These are phyloP conservation scores for Stratiolaelaps scimitus DNA, from an alignment of 1,140 invertebrate genomes.

Conservation along the genomic window DNA sequence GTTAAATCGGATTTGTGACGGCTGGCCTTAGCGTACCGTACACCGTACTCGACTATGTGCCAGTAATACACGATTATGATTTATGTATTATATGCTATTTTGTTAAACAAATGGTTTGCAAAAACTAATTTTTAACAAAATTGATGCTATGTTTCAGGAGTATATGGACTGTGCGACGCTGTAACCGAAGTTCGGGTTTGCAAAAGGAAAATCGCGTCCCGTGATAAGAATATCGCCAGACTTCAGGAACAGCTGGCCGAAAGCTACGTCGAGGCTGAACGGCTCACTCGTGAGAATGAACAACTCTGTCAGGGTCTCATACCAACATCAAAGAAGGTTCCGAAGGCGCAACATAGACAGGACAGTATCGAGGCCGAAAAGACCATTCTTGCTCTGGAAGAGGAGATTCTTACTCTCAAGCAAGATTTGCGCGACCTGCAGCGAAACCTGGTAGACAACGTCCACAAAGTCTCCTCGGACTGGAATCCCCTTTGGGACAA, in stretches of 20 bases:
- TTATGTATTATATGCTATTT: not conserved
- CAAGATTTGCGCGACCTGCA: not conserved
- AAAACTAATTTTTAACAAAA: not conserved
- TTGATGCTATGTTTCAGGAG: not conserved
- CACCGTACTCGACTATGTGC: not conserved
- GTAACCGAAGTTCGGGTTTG: slow-evolving; percentile 13
- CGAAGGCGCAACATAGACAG: not conserved
- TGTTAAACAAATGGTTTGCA: not conserved
- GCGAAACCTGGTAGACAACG: slow-evolving; percentile 14
- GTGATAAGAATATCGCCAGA: slow-evolving; percentile 11
- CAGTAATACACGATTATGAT: not conserved
- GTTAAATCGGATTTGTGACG: too few relatives aligned
- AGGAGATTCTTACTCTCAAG: slow-evolving; percentile 8
- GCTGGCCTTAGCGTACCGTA: too few relatives aligned
- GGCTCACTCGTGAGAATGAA: slow-evolving; percentile 2
- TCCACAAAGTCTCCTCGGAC: slow-evolving; percentile 1
- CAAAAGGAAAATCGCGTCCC: slow-evolving; percentile 14
- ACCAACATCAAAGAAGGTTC: not conserved
- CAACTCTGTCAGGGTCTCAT: slow-evolving; percentile 12
- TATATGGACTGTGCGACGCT: slow-evolving; percentile 11
- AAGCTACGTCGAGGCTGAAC: slow-evolving; percentile 7
- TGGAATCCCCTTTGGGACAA: not conserved
- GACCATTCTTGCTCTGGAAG: slow-evolving; percentile 8
- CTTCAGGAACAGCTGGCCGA: slow-evolving; percentile 16
- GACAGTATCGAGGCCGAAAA: slow-evolving; percentile 20